These are phyloP conservation scores for Orycteropus afer DNA, from an alignment of 2,113 vertebrate species.

Conservation along the genomic window DNA sequence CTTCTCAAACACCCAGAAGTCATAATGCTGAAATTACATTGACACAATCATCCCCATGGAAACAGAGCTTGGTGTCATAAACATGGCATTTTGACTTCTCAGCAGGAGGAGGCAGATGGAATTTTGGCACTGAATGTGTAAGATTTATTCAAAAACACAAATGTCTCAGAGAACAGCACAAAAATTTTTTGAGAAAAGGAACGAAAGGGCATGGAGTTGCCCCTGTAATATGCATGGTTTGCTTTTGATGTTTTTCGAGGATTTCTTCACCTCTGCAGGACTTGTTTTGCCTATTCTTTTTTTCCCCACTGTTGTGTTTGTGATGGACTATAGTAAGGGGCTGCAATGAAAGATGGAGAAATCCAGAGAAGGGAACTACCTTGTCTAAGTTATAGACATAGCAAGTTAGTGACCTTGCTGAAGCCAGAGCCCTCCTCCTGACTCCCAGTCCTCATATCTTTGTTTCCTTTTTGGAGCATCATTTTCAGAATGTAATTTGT, in stretches of 20 bases:
- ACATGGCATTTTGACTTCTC: slow-evolving; percentile 73
- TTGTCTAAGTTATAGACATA: no score
- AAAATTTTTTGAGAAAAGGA: background rate
- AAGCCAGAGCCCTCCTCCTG: background rate
- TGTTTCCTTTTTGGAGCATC: background rate
- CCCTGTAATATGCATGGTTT: background rate
- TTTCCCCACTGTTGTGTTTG: background rate
- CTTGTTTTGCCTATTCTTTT: background rate
- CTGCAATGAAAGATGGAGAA: background rate
- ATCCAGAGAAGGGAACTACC: background rate
- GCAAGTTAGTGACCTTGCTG: background rate
- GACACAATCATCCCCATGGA: slow-evolving; percentile 74
- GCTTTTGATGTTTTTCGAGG: background rate
- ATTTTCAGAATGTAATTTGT: background rate
- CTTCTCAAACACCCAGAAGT: slow-evolving; percentile 67
- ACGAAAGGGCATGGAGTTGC: background rate
- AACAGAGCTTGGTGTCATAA: slow-evolving; percentile 71
- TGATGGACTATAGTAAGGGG: background rate
- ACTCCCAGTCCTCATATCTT: background rate
- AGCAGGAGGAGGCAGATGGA: slow-evolving; percentile 71
- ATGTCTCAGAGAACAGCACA: slow-evolving; percentile 50
- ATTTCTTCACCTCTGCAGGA: background rate
- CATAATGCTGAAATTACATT: slow-evolving; percentile 54
- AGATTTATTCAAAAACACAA: slow-evolving; percentile 68
- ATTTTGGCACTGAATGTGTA: slow-evolving; percentile 56